Base-by-base conservation (phyloP, 1,140 invertebrate genomes). In the Bombus picipes region DNA sequence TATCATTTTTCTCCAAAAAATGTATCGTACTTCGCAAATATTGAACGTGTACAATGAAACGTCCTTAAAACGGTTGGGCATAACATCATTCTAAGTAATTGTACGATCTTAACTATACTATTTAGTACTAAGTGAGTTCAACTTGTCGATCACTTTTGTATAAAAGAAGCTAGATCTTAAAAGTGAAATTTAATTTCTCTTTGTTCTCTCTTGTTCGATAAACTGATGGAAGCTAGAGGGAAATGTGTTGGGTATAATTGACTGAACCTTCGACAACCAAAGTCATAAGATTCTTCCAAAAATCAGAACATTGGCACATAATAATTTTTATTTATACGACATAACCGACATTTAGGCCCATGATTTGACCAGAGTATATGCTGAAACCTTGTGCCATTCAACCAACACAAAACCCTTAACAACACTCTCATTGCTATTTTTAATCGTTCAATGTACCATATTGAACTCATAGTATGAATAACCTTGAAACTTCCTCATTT, bases 261-360 rank as follows among this genome's bases (percentile, higher is more conserved):
- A 80, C 66, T 32, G 66, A 75, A 78, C 41, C 32, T 77, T 57
- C n/a, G 43, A n/a, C 25, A 34, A 53, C 47, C 47, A 53, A 53
- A 41, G 25, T 22, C 32, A 39, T 71, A 59, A 37, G 10, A 85
- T 57, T 25, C 57, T 28, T 9, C 57, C 22, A 5, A 81, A 73
- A 76, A 62, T 71, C 65, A 62, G 5, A 53, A 43, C n/a, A 59
- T 86, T 86, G 85, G 73, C 85, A 86, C 85, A 74, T 74, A 47
- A 66, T 57, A 47, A 79, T 72, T 84, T 72, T 57, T 59, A 39
- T 37, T 72, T 22, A 32, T 18, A 79, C 53, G 18, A 57, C 47
- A 85, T 57, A 41, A 34, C 4, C 68, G 47, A 84, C 66, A 68
- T 57, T 89, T 90, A 90, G 88, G 86, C 88, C 89, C 76, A 65